Base-by-base conservation (phyloP, 2,888 invertebrate genomes). In the Aromia moschata region DNA sequence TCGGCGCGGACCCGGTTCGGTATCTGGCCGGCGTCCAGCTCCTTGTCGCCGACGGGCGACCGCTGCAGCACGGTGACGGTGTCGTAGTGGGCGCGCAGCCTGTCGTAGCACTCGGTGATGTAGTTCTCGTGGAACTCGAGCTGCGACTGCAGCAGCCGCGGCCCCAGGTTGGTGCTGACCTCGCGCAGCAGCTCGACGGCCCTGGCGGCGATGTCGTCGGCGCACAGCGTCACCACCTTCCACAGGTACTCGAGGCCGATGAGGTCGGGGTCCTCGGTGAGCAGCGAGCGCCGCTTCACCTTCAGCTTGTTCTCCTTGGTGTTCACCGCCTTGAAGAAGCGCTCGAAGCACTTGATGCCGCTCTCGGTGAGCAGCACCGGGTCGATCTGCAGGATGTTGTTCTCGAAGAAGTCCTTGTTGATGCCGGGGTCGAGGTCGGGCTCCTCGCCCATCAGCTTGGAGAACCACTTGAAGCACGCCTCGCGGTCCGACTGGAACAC, bases 391-490 rank as follows among this genome's bases (percentile, higher is more conserved):
- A 98, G 85, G 70, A 98, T 91, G 77, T 97, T 96, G 74, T 92
- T 91, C 81, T 96, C 94, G 83, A 98, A 98, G 83, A 98, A 98
- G 80, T 95, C 94, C 78, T 92, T 89, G 75, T 95, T 96, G 56
- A 97, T 95, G 70, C 95, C 94, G 1, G 97, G 97, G 82, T 98
- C 98, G 53, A 98, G 83, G 80, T 98, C 98, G 0, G 97, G 96
- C 77, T 98, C 97, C 71, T 97, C 97, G 12, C 94, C 94, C 95
- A 96, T 95, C 31, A 96, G 82, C 82, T 97, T 97, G 33, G 96
- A 94, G 83, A 97, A 98, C 98, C 98, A 98, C 73, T 94, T 93
- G 82, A 98, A 98, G 81, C 98, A 97, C 25, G 96, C 94, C 80
- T 98, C 98, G 33, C 97, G 87, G 80, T 98, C 98, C 1, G 91